phyloP scores from a whole-genome alignment of 2,797 vertebrate species.

The Streptopelia turtur region DNA sequence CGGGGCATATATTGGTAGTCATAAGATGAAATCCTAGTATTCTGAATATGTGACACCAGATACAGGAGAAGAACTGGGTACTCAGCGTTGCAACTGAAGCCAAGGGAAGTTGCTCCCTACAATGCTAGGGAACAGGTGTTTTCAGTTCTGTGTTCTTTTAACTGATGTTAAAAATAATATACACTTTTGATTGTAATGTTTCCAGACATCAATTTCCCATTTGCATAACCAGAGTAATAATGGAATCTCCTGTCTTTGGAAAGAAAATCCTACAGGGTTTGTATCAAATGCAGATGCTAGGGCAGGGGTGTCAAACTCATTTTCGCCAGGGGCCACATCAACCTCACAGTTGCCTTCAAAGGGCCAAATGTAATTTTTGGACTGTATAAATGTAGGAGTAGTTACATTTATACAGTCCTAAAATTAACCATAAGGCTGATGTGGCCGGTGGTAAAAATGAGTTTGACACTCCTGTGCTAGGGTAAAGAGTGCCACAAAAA shows the following conservation, averaged over 20 bases:
- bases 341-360: no score
- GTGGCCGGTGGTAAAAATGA: no score
- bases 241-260: not conserved
- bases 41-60: not conserved
- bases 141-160: not conserved
- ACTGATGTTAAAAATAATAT: not conserved
- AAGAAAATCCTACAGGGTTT: not conserved
- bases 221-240: not conserved
- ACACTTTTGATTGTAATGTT: not conserved
- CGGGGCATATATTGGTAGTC: not conserved
- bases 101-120: not conserved
- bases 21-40: not conserved
- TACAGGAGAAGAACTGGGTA: not conserved
- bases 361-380: no score
- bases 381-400: no score
- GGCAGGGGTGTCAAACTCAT: not conserved
- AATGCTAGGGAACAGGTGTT: not conserved
- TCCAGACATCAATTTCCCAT: not conserved
- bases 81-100: not conserved
- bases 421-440: no score
- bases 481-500: not conserved
- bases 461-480: not conserved
- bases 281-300: not conserved
- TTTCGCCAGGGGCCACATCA: no score
- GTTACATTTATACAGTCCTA: no score